Base-by-base conservation (phyloP, 1,140 invertebrate genomes). In the Diorhabda elongata region DNA sequence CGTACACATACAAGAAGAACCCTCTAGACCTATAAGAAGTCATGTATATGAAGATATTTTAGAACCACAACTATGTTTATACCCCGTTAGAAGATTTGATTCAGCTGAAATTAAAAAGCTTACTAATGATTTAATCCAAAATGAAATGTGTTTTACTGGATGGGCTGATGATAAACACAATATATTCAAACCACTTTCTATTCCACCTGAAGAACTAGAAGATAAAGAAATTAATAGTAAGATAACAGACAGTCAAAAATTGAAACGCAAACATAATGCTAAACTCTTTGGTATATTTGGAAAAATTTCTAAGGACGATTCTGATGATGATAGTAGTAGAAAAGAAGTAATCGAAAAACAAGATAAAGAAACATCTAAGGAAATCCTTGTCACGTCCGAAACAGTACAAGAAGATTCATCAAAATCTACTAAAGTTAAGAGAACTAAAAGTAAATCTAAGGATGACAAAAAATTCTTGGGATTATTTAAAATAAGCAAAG, bases 331-430 rank as follows among this genome's bases (percentile, higher is more conserved):
- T 8, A 52, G 52, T 57, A 72, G 64, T 8, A 70, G 66, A 41
- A 72, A 71, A 42, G 76, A 78, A 57, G 76, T 76, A 42, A 73
- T 80, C 42, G 77, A 79, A 64, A 80, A 80, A 71, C 78, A 80
- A 58, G 75, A 78, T 47, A 68, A 73, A 66, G 77, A 81, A 75
- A 71, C 73, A 43, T 77, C 76, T 2, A 79, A 77, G 71, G 79
- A 80, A 62, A 9, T 52, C n/a, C n/a, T 52, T 8, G 3, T n/a
- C 2, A n/a, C 6, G 5, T 4, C 63, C 11, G 44, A 65, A 2
- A 60, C 61, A 7, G 44, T 63, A n/a, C 67, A 72, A 47, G 69
- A 74, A 41, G 58, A 58, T 45, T 58, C 58, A 68, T 9, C 47
- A 9, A 64, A 60, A 56, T 60, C 64, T n/a, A 47, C 44, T 52